phyloP scores from a whole-genome alignment of 2,113 vertebrate species.

The Corynorhinus townsendii region DNA sequence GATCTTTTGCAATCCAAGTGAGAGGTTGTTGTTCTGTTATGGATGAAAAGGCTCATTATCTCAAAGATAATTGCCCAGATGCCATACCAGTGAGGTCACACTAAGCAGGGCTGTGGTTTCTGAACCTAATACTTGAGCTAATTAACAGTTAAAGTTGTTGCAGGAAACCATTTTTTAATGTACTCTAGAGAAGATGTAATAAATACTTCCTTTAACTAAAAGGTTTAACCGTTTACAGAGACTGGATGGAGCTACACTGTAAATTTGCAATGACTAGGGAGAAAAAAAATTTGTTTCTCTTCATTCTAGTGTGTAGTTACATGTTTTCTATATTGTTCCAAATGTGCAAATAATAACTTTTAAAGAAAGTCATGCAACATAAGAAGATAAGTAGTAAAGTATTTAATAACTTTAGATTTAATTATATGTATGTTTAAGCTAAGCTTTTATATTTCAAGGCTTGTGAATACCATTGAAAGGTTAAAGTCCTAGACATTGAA shows the following conservation, averaged over 20 bases:
- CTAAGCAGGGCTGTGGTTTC: conserved; percentile 59
- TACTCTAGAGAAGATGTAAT: conserved; percentile 6
- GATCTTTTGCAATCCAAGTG: conserved; percentile 74
- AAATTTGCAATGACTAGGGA: neutral
- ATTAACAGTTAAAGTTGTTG: conserved; percentile 73
- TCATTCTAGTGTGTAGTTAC: neutral
- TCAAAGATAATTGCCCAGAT: conserved; percentile 81
- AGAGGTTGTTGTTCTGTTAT: conserved; percentile 75
- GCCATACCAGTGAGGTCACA: conserved; percentile 77
- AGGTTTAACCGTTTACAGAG: conserved; percentile 37
- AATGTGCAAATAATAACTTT: neutral
- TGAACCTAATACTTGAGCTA: conserved; percentile 69
- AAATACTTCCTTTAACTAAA: neutral
- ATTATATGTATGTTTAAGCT: neutral
- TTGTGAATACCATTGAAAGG: conserved; percentile 2
- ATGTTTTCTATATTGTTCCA: neutral
- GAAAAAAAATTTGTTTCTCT: neutral
- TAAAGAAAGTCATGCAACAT: neutral
- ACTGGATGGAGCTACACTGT: neutral
- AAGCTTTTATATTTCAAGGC: neutral
- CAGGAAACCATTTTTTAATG: conserved; percentile 59
- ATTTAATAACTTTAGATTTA: neutral
- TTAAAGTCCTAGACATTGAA: neutral
- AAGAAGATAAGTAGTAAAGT: neutral
- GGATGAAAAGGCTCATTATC: conserved; percentile 82